Conservation (phyloP, 2,113 vertebrate species). For the Danio rerio region DNA sequence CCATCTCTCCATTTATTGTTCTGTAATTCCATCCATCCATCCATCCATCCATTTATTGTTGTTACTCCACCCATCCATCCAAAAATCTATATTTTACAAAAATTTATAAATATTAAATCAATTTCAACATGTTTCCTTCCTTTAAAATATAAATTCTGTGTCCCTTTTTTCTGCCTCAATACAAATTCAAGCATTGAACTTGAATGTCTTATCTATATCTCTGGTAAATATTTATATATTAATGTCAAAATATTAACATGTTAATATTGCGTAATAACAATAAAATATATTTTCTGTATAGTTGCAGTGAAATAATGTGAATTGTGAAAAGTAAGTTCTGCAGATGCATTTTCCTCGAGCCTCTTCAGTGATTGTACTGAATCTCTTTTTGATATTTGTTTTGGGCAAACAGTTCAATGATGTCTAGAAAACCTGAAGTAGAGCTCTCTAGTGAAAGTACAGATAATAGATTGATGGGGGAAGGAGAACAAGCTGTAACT, state of each 20-base stretch:
- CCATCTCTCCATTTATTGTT: too few species aligned
- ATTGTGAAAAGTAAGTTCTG: too few species aligned
- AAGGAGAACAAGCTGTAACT: conserved; percentile 41
- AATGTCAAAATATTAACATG: too few species aligned
- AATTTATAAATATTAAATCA: too few species aligned
- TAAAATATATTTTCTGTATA: too few species aligned
- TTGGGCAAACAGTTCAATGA: background rate
- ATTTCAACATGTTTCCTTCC: background rate
- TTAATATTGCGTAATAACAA: too few species aligned
- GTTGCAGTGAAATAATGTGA: too few species aligned
- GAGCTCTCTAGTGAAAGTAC: conserved; percentile 35
- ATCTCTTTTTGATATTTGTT: conserved; percentile 4
- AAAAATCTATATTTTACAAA: too few species aligned
- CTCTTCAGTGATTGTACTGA: background rate
- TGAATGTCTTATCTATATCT: background rate
- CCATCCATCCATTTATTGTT: too few species aligned
- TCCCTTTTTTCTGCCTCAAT: background rate
- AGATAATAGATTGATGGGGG: conserved; percentile 36
- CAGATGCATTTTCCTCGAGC: background rate
- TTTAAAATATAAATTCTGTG: background rate
- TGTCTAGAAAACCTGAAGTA: conserved; percentile 32
- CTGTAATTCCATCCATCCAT: too few species aligned
- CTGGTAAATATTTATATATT: too few species aligned
- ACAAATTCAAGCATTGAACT: background rate
- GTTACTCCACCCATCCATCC: too few species aligned